phyloP scores from a whole-genome alignment of 2,888 invertebrate genomes.

The Trichogramma dendrolimi region DNA sequence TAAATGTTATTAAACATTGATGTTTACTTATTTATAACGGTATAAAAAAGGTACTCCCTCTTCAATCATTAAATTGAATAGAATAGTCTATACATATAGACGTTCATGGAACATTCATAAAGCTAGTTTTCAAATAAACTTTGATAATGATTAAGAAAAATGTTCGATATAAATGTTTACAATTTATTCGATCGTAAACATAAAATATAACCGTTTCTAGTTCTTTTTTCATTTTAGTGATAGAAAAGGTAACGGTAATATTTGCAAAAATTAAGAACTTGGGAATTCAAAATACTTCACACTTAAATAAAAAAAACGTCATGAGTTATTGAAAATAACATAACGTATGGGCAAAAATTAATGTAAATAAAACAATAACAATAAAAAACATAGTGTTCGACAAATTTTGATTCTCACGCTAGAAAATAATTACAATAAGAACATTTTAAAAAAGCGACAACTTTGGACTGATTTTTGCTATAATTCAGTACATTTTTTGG shows the following conservation, averaged over 20 bases:
- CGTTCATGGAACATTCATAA: too few relatives aligned
- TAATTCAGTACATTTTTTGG: constrained; percentile 27
- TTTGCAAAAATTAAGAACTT: too few relatives aligned
- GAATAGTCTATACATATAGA: constrained; percentile 7
- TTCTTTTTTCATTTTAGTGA: too few relatives aligned
- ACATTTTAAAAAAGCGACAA: constrained; percentile 18
- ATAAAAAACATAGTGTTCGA: constrained; percentile 22
- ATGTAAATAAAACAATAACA: constrained; percentile 27
- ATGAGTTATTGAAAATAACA: too few relatives aligned
- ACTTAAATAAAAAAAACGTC: too few relatives aligned
- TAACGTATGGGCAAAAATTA: constrained; percentile 20
- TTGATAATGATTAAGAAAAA: constrained; percentile 20
- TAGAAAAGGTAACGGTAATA: too few relatives aligned
- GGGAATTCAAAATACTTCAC: too few relatives aligned
- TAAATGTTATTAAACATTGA: too few relatives aligned
- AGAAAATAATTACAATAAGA: too few relatives aligned
- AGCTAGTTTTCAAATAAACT: constrained; percentile 4
- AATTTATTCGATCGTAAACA: not conserved
- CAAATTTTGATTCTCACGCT: constrained; percentile 21
- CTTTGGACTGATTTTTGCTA: constrained; percentile 28
- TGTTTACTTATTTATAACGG: not conserved
- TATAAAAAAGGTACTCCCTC: constrained; percentile 26
- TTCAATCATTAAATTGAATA: constrained; percentile 17
- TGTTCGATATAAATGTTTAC: constrained; percentile 29
- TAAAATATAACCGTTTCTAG: too few relatives aligned